phyloP scores from a whole-genome alignment of 2,113 vertebrate species.

The Psephotus haematonotus region DNA sequence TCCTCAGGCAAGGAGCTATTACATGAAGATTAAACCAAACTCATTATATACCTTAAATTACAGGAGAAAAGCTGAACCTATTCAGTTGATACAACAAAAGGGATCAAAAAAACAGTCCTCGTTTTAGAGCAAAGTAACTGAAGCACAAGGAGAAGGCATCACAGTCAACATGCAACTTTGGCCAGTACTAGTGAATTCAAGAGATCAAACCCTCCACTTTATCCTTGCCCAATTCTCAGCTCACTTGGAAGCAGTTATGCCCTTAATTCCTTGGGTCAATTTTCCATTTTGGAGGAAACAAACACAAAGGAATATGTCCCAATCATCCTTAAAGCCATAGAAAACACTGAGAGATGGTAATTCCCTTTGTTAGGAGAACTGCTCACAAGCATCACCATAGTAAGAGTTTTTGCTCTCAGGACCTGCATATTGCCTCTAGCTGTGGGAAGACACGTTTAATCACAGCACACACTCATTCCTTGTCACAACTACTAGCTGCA shows the following conservation, averaged over 20 bases:
- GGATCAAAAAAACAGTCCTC: not conserved
- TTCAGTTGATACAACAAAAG: not conserved
- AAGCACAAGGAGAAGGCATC: not conserved
- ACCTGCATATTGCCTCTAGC: not conserved
- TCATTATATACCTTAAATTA: not conserved
- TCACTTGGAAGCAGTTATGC: not conserved
- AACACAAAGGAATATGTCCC: not conserved
- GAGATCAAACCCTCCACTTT: not conserved
- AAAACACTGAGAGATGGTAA: not conserved
- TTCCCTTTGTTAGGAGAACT: not conserved
- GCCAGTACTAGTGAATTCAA: not conserved
- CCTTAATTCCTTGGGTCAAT: not conserved
- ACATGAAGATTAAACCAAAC: not conserved
- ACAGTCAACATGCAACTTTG: not conserved
- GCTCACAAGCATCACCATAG: not conserved
- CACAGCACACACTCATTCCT: not conserved
- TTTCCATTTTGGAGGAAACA: not conserved
- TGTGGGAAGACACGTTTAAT: not conserved
- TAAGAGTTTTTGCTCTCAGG: not conserved
- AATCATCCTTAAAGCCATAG: not conserved
- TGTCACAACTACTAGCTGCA: not conserved
- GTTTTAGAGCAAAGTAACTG: not conserved
- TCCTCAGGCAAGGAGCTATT: not conserved
- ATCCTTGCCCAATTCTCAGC: not conserved
- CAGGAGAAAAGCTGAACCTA: not conserved